phyloP scores from a whole-genome alignment of 2,888 invertebrate genomes.

The Lithophane socia region DNA sequence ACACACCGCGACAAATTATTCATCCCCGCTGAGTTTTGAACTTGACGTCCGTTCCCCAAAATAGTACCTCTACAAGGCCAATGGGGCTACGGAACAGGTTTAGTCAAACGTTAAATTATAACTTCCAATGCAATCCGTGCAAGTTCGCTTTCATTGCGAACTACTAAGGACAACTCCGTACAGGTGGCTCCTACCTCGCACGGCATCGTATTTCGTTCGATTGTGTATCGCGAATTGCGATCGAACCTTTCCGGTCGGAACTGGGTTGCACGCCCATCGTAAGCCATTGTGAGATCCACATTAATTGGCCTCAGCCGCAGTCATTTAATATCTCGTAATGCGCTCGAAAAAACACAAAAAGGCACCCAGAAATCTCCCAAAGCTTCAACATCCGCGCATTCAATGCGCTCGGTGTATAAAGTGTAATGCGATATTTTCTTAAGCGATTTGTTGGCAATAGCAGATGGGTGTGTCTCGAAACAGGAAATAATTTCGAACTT shows the following conservation, averaged over 20 bases:
- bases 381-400: constrained; percentile 83
- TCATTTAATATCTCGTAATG: constrained; percentile 86
- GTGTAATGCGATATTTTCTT: constrained; percentile 87
- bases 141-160: constrained; percentile 67
- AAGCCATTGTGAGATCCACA: constrained; percentile 80
- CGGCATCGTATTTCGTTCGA: constrained; percentile 81
- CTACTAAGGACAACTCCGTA: constrained; percentile 56
- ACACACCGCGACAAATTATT: constrained; percentile 70
- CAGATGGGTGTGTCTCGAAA: constrained; percentile 86
- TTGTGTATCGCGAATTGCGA: constrained; percentile 78
- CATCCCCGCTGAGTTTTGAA: constrained; percentile 72
- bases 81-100: constrained; percentile 59
- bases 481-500: constrained; percentile 87
- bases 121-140: constrained; percentile 66
- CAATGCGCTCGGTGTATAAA: constrained; percentile 74
- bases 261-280: constrained; percentile 84
- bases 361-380: constrained; percentile 81
- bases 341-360: constrained; percentile 81
- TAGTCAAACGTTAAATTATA: constrained; percentile 60
- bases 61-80: constrained; percentile 62
- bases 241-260: constrained; percentile 89
- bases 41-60: constrained; percentile 60
- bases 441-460: constrained; percentile 85
- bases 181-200: constrained; percentile 84
- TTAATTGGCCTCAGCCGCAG: constrained; percentile 88